phyloP scores from a whole-genome alignment of 2,113 vertebrate genomes.

The Hoplias malabaricus region DNA sequence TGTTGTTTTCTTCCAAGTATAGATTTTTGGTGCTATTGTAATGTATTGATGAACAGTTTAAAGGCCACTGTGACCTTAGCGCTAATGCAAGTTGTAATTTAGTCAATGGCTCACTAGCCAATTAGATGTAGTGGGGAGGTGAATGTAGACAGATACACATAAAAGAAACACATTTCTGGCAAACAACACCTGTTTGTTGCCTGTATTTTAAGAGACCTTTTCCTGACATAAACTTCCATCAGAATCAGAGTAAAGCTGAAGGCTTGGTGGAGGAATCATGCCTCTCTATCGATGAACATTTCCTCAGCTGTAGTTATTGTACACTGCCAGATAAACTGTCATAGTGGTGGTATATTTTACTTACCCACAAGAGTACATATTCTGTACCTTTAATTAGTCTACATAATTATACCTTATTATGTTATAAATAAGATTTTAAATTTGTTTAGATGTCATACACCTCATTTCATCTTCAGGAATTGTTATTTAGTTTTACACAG shows the following conservation, averaged over 20 bases:
- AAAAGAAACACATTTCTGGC: conserved; percentile 20
- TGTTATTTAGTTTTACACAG: no score
- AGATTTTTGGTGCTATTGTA: background rate
- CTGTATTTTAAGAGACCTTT: conserved; percentile 32
- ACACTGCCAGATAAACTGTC: background rate
- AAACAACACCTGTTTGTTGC: conserved; percentile 51
- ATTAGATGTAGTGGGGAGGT: background rate
- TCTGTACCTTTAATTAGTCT: no score
- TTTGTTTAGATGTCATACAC: no score
- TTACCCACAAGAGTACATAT: no score
- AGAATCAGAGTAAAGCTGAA: background rate
- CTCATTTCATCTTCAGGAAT: no score
- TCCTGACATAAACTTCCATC: conserved; percentile 22
- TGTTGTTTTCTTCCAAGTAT: background rate
- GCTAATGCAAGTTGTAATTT: background rate
- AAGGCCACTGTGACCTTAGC: background rate
- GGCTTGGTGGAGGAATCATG: background rate
- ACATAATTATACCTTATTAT: no score
- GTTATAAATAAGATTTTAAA: no score
- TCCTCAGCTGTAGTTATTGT: background rate
- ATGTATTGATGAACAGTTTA: background rate
- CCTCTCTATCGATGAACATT: background rate
- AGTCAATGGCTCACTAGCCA: background rate
- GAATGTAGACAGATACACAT: no score
- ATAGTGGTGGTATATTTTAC: no score